Base-by-base conservation (phyloP, 2,113 vertebrate species). In the Mastomys coucha region DNA sequence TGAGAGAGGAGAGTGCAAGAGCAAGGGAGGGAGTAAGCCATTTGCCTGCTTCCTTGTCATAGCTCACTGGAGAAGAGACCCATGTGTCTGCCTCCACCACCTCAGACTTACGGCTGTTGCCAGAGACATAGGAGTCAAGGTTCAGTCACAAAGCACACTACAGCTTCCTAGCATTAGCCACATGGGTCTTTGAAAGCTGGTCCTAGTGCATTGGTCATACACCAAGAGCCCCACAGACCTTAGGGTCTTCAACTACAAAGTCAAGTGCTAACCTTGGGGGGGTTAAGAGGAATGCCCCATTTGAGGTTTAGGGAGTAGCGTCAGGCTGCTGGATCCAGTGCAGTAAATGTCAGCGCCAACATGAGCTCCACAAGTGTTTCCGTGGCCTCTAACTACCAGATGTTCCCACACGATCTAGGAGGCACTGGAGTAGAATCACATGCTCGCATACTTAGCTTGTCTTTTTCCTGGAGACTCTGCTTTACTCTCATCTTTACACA, bases 81-180 rank as follows among this genome's bases (percentile, higher is more conserved):
- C 69, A 0, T 45, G 45, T 45, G 0, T 20, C 58, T 51, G 10
- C 67, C 51, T 87, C 49, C 1, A 19, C 81, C 91, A 36, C 36
- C 7, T 2, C 16, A 1, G 72, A 19, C 76, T 39, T 13, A 4
- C 39, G 5, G 5, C 39, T 33, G 2, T 33, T 31, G 17, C 58
- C 17, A 9, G n/a, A 39, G 53, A 60, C 26, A 24, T 67, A 7
- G 5, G 49, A 42, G 76, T 65, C 28, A 70, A 63, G 58, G 24
- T 39, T 76, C 56, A 4, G 33, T 77, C 78, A 6, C 39, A 67
- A 67, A 53, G 24, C 56, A 22, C 16, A 0, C 65, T 70, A 20
- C 39, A 53, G 16, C 39, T 1, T 0, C 70, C 2, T 1, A 7
- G 7, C 20, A 0, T 67, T 65, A 0, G 22, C 72, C 76, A 14